Evolutionary conservation across 1,140 invertebrate species (phyloP), one percentile per base, ranked within the genome.

Genomic region (Eupeodes corollae): DNA sequence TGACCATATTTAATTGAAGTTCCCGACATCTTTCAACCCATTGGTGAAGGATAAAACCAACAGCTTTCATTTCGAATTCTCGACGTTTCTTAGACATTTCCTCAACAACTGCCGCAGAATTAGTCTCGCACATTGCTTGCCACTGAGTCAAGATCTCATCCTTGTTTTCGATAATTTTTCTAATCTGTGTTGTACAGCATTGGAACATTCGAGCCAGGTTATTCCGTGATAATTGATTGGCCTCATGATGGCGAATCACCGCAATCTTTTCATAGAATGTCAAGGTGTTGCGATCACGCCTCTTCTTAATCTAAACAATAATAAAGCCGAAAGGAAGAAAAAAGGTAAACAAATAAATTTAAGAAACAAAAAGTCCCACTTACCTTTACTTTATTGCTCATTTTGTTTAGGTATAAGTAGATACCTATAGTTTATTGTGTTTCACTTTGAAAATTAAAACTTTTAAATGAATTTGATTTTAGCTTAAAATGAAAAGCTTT

Each of bases 221-320:
- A 21, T 65, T 65, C 0, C 62, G 49, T 1, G 62, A 65, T 5
- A 65, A 58, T 33, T 65, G 65, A 13, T 59, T 65, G 34, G 62
- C 62, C 39, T 65, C 62, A 35, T 65, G 65, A 16, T 63, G 65
- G 3, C 61, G 62, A 44, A 65, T 65, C 1, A 65, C 62, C 19
- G 62, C 62, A 14, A 65, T 65, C 43, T 65, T 65, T 14, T 65
- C 62, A 46, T 65, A 65, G n/a, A 65, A 65, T 12, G 62, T 65
- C 3, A 65, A 48, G 40, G 65, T 65, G 15, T 65, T 65, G 9
- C 62, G 62, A n/a, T 65, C 62, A 44, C 21, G 21, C 8, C 21
- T 26, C 8, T 26, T 26, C 8, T 26, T 26, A 26, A 26, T 8
- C 21, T 26, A 26, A 26, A 26, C 21, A 26, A 5, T 26, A 26